Evolutionary conservation across 2,888 invertebrate species (phyloP).

Genomic region (Globia sparganii): DNA sequence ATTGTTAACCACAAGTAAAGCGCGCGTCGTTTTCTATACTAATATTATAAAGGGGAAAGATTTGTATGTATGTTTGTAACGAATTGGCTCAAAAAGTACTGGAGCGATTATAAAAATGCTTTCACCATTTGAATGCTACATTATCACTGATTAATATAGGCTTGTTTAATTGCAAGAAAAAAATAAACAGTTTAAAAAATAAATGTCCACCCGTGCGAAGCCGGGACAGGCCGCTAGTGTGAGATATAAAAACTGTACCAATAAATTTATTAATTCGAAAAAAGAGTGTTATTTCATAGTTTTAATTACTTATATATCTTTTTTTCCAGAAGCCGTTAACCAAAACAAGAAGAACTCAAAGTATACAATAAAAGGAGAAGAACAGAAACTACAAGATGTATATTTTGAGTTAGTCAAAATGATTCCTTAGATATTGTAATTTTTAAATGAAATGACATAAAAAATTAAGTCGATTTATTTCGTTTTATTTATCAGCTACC

Average conservation of each 20-base stretch:
- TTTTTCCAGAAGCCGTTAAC: constrained; percentile 31
- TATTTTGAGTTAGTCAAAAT: constrained; percentile 67
- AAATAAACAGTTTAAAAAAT: too few relatives aligned
- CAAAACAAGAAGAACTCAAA: constrained; percentile 15
- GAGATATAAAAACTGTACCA: background rate
- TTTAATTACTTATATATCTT: background rate
- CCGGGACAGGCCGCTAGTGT: constrained; percentile 77
- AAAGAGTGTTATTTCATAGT: background rate
- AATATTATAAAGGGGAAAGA: too few relatives aligned
- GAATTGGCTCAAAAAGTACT: too few relatives aligned
- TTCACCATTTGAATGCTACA: too few relatives aligned
- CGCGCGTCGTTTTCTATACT: too few relatives aligned
- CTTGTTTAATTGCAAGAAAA: too few relatives aligned
- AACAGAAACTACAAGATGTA: constrained; percentile 56
- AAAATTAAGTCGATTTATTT: constrained; percentile 41
- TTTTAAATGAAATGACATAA: constrained; percentile 72
- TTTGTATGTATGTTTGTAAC: too few relatives aligned
- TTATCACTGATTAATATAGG: too few relatives aligned
- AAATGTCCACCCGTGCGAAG: too few relatives aligned
- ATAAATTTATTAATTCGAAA: background rate
- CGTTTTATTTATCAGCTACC: constrained; percentile 5
- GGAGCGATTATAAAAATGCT: too few relatives aligned
- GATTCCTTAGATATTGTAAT: constrained; percentile 70
- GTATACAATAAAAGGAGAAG: constrained; percentile 21
- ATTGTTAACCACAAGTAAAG: too few relatives aligned